Base-by-base conservation (phyloP, 2,888 invertebrate species). In the Chrysina gloriosa region DNA sequence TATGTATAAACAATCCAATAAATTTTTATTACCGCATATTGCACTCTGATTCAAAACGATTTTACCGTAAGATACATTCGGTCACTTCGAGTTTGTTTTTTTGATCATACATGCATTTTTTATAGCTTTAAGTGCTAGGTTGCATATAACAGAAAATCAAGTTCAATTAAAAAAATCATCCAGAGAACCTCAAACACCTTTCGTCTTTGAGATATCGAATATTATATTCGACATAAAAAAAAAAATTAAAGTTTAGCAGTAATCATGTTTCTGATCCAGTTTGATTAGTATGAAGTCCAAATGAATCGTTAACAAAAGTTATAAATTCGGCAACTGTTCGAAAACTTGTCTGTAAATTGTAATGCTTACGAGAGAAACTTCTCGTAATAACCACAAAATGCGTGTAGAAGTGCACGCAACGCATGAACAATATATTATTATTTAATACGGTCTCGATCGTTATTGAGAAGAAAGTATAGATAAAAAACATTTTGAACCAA, bases 401-500 rank as follows among this genome's bases (percentile, higher is more conserved):
- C 27, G 9, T 5, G 6, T 3, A 48, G 27, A 48, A 48, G 11
- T 1, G 4, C 14, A 27, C 11, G 23, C 19, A 4, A 3, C 3
- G 9, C 6, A 54, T 25, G 5, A 7, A 14, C 19, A 56, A 39
- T 25, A 58, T 58, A 42, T 58, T 16, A 39, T 58, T 25, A 58
- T 19, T 39, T 42, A 3, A 14, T 16, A 42, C 14, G 1, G 14
- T 42, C 25, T 23, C n/a, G 25, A 7, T 25, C 25, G 9, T 16
- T 58, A 23, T 16, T 11, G 39, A 11, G 34, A 42, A 39, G 58
- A 58, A 42, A 39, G 14, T 58, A 58, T 58, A 58, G 42, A 42
- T 25, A 58, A 58, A 58, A 58, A 58, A 50, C 14, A 7, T 58
- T 39, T 58, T 58, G 58, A 39, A 25, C 39, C 25, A 58, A 58